Evolutionary conservation across 2,113 vertebrate species (phyloP), one percentile per base, ranked within the genome.

Genomic region (Amphilophus citrinellus): DNA sequence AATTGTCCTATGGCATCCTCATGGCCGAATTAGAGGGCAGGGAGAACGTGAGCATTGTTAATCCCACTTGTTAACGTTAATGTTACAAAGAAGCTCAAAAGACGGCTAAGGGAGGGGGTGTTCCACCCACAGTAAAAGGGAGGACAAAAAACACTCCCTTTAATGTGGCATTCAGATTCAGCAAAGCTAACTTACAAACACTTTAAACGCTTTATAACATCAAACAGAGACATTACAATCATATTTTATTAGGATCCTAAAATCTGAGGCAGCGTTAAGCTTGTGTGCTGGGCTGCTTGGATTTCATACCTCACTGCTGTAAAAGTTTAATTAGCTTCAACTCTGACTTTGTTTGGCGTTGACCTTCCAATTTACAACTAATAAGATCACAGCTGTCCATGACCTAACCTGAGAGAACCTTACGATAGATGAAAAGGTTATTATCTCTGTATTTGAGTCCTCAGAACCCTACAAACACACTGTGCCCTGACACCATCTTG

Each of bases 291-390:
- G 15, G 50, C 66, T 30, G 42, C 24, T 76, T 53, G 10, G n/a
- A 57, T 37, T 76, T 50, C 30, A 39, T n/a, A 10, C 13, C 13
- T 76, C 30, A 56, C 22, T 57, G 61, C 63, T 57, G 27, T 18
- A 8, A 77, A 77, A 60, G 61, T 27, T 76, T 56, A 82, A 42
- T 82, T 47, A 77, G 57, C 47, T 73, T 73, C 47, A 73, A 32
- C 27, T 71, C 8, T 56, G 73, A 77, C 62, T 82, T 83, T 76
- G 62, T 83, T 65, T 66, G 44, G 27, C 2, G 5, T 22, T 83
- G 80, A 76, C 76, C 80, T 80, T 87, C 82, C 53, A 79, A 32
- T 37, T 57, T 76, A 42, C 39, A 53, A 60, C 80, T 76, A 65
- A 83, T 63, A 44, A 50, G 78, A 77, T 81, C 71, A 77, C 61